phyloP scores from a whole-genome alignment of 2,888 invertebrate species.

The Ophonus ardosiacus region DNA sequence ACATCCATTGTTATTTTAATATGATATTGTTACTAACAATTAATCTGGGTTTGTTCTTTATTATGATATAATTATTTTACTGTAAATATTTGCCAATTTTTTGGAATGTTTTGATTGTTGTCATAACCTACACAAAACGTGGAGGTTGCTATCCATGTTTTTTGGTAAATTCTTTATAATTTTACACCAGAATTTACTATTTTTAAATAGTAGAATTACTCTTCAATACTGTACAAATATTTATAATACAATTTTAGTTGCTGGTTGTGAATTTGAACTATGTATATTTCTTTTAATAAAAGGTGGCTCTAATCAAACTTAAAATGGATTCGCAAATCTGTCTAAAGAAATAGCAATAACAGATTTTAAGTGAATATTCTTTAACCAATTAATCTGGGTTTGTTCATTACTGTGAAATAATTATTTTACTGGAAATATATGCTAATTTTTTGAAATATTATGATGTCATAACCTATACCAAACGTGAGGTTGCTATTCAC shows the following conservation, averaged over 20 bases:
- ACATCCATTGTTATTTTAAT: conserved; percentile 65
- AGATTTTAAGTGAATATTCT: too few relatives aligned
- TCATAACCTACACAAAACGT: conserved; percentile 46
- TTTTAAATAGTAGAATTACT: too few relatives aligned
- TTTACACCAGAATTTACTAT: too few relatives aligned
- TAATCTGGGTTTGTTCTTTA: not conserved
- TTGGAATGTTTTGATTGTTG: not conserved
- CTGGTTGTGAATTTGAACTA: too few relatives aligned
- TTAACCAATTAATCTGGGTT: not conserved
- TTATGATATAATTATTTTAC: not conserved
- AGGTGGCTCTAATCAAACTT: too few relatives aligned
- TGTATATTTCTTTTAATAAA: too few relatives aligned
- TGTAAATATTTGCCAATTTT: not conserved
- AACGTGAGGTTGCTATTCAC: not conserved
- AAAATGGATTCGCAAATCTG: too few relatives aligned
- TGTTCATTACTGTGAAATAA: not conserved
- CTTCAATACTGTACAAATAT: too few relatives aligned
- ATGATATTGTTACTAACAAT: not conserved
- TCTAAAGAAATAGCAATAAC: too few relatives aligned
- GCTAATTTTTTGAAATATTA: not conserved
- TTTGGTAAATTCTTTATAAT: too few relatives aligned
- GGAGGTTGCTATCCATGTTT: not conserved
- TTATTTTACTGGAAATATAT: not conserved
- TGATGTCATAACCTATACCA: conserved; percentile 34
- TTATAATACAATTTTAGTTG: too few relatives aligned